phyloP scores from a whole-genome alignment of 92 coral and sea anemone genomes.

The Umimayanthus kanabou region DNA sequence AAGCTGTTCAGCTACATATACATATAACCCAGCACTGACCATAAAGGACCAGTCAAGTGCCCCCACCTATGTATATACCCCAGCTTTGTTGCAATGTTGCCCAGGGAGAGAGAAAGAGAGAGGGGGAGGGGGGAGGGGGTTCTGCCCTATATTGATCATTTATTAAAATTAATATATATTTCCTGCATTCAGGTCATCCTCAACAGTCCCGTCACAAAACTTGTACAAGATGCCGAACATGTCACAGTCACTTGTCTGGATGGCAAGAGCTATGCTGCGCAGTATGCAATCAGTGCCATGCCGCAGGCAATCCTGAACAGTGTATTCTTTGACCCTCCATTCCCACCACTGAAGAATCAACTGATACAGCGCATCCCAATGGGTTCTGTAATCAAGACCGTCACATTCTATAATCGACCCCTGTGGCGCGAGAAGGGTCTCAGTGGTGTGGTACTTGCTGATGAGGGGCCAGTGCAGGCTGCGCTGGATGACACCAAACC shows the following conservation, averaged over 20 bases:
- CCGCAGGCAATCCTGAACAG: slow-evolving; percentile 91
- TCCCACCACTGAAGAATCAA: slow-evolving; percentile 93
- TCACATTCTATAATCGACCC: slow-evolving; percentile 82
- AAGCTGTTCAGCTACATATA: no score
- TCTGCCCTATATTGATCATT: no score
- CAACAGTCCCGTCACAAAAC: slow-evolving; percentile 74
- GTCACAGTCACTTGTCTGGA: slow-evolving; percentile 82
- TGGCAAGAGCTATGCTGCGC: slow-evolving; percentile 83
- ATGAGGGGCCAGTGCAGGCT: slow-evolving; percentile 91
- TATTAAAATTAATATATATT: background rate
- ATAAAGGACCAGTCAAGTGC: no score
- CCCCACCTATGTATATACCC: no score
- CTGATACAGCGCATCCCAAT: slow-evolving; percentile 92
- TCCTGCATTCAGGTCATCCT: slow-evolving; percentile 69
- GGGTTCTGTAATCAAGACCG: slow-evolving; percentile 97
- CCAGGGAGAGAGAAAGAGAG: no score
- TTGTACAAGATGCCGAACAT: slow-evolving; percentile 72
- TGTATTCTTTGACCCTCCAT: slow-evolving; percentile 89
- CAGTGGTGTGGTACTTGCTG: slow-evolving; percentile 76
- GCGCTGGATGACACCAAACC: slow-evolving; percentile 96
- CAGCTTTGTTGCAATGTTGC: no score
- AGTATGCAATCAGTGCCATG: slow-evolving; percentile 94
- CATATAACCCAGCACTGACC: no score
- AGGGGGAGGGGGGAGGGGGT: no score
- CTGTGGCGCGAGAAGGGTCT: slow-evolving; percentile 90